Evolutionary conservation across 2,888 invertebrate genomes (phyloP), one percentile per base, ranked within the genome.

Genomic region (Capitulum mitella): DNA sequence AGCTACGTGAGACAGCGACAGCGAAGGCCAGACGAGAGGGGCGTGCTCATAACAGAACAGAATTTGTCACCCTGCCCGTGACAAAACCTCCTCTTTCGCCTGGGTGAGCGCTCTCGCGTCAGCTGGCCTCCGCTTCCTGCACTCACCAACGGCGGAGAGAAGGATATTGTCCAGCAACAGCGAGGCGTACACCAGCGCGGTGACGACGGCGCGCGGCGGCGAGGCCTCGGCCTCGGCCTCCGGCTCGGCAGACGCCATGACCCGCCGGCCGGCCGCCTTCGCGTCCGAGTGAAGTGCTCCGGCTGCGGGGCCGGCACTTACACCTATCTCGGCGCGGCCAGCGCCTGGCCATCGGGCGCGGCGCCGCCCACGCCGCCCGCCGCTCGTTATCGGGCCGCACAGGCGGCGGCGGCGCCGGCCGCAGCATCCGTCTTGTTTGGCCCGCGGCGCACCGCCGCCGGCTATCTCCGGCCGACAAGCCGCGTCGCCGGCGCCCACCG

Each of bases 101-200:
- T n/a, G n/a, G n/a, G n/a, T n/a, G n/a, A n/a, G n/a, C n/a, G n/a
- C n/a, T n/a, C n/a, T n/a, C n/a, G n/a, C n/a, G n/a, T n/a, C n/a
- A n/a, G n/a, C n/a, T n/a, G n/a, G n/a, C n/a, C n/a, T n/a, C n/a
- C n/a, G n/a, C n/a, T n/a, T n/a, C n/a, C n/a, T n/a, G n/a, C 22
- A 86, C 91, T 90, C 86, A 96, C 95, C 96, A 78, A 96, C 91
- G 58, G 94, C 93, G 54, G 95, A 95, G 77, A 95, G 88, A 37
- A 96, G 88, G 81, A 95, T 90, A 86, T 95, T 96, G 87, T 96
- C 95, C 77, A 86, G 81, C 77, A 85, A 83, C 80, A 86, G 84
- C 37, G 85, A 84, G 54, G 83, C 81, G 79, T 85, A 85, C 0
- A 86, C 85, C 29, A 81, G 77, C 5, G 81, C 29, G 54, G 80